Conservation (phyloP, 2,888 invertebrate species). For the Campoplex nolae region DNA sequence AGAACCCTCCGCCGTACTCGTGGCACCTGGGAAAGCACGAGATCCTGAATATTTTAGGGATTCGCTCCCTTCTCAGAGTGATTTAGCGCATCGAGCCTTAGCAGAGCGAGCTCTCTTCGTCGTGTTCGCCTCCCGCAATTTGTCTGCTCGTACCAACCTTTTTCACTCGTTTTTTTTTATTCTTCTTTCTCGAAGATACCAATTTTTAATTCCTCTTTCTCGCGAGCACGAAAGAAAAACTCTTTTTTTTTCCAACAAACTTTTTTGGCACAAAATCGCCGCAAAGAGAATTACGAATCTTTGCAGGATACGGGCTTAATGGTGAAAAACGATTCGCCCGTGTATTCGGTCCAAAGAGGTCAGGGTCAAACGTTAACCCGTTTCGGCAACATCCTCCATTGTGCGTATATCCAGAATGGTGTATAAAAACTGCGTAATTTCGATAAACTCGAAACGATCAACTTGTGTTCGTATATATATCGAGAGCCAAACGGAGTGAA, state of each 20-base stretch:
- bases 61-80: slow-evolving; percentile 57
- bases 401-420: neutral
- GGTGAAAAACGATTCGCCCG: neutral
- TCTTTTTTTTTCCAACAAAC: too few relatives aligned
- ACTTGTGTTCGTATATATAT: slow-evolving; percentile 3
- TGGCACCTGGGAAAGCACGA: slow-evolving; percentile 64
- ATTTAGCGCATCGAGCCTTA: slow-evolving; percentile 27
- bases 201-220: neutral
- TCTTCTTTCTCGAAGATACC: neutral
- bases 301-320: neutral
- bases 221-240: neutral
- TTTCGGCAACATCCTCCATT: neutral
- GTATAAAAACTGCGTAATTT: neutral
- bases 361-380: neutral
- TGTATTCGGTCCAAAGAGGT: neutral
- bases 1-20: slow-evolving; percentile 19
- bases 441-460: neutral
- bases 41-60: slow-evolving; percentile 74
- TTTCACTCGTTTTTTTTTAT: neutral
- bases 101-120: neutral
- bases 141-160: neutral
- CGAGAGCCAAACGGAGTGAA: slow-evolving; percentile 66
- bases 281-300: neutral
- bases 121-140: slow-evolving; percentile 9
- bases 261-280: too few relatives aligned